Evolutionary conservation across 2,888 invertebrate species (phyloP).

Genomic region (Pyrrhosoma nymphula): DNA sequence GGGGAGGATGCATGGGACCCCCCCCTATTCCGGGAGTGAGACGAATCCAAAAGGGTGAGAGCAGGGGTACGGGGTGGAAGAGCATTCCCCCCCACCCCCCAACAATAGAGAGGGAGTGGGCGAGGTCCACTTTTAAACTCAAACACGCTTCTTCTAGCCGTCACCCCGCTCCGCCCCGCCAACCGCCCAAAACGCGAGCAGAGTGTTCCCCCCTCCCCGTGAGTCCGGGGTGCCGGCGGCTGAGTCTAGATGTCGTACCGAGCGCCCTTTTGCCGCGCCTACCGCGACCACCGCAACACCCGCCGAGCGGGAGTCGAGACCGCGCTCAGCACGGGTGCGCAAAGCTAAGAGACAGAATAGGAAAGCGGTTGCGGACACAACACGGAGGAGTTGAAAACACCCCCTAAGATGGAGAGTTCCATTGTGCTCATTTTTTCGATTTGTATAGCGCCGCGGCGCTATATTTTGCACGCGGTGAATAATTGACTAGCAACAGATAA

Average conservation of each 20-base stretch:
- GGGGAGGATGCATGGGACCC: not conserved
- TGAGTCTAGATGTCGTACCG: not conserved
- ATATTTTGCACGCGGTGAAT: too few relatives aligned
- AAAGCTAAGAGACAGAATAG: too few relatives aligned
- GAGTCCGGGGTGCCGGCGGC: not conserved
- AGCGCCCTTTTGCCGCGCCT: not conserved
- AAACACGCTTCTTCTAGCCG: not conserved
- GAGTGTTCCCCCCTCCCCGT: not conserved
- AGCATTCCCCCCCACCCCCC: not conserved
- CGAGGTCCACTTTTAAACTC: constrained; percentile 48
- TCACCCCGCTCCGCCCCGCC: not conserved
- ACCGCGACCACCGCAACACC: not conserved
- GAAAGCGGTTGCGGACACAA: too few relatives aligned
- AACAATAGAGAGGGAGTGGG: not conserved
- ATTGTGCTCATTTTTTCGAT: too few relatives aligned
- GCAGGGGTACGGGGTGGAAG: not conserved
- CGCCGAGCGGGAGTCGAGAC: too few relatives aligned
- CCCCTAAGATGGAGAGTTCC: too few relatives aligned
- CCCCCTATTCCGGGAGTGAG: not conserved
- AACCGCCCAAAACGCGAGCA: not conserved
- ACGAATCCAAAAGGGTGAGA: constrained; percentile 29
- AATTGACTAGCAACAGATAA: too few relatives aligned
- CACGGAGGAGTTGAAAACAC: too few relatives aligned
- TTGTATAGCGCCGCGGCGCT: too few relatives aligned
- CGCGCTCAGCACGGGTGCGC: too few relatives aligned